A percentile compares a stretch with the other conserved stretches of the same genome.
phyloP scores from a whole-genome alignment of 1,140 invertebrate species.

The Leptopilina clavipes region DNA sequence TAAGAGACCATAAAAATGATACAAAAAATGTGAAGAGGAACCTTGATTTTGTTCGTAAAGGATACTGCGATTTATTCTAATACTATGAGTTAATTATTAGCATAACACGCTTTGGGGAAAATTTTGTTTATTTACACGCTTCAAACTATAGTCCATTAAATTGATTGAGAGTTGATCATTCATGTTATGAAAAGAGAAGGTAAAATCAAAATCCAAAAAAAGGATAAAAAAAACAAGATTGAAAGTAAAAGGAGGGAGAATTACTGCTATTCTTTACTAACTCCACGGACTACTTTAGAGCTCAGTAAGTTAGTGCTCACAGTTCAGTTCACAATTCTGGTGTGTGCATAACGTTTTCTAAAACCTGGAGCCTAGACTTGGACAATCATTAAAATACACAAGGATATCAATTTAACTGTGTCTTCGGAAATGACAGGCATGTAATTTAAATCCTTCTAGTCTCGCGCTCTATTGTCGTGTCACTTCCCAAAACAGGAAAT shows the following conservation, averaged over 20 bases:
- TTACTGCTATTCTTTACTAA: slow-evolving; percentile 46
- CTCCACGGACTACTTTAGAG: slow-evolving; percentile 51
- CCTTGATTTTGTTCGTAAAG: not conserved
- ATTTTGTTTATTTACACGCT: not conserved
- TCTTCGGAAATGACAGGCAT: slow-evolving; percentile 42
- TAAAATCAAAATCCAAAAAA: not conserved
- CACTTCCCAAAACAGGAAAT: not conserved
- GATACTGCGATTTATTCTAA: not conserved
- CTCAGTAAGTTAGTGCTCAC: slow-evolving; percentile 60
- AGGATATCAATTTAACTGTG: slow-evolving; percentile 3
- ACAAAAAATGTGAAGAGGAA: not conserved
- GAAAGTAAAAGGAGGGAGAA: slow-evolving; percentile 49
- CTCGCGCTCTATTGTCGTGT: not conserved
- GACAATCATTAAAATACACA: slow-evolving; percentile 26
- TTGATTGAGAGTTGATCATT: not conserved
- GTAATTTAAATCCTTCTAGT: slow-evolving; percentile 24
- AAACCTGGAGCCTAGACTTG: slow-evolving; percentile 24
- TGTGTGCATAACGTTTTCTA: slow-evolving; percentile 44
- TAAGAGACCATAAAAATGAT: too few species aligned
- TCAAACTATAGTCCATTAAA: not conserved
- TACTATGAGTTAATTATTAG: not conserved
- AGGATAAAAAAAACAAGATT: not conserved
- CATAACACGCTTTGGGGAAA: not conserved
- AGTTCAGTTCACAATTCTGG: slow-evolving; percentile 51
- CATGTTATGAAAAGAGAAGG: not conserved